phyloP scores from a whole-genome alignment of 2,113 vertebrate species.

The Aphelocoma coerulescens region DNA sequence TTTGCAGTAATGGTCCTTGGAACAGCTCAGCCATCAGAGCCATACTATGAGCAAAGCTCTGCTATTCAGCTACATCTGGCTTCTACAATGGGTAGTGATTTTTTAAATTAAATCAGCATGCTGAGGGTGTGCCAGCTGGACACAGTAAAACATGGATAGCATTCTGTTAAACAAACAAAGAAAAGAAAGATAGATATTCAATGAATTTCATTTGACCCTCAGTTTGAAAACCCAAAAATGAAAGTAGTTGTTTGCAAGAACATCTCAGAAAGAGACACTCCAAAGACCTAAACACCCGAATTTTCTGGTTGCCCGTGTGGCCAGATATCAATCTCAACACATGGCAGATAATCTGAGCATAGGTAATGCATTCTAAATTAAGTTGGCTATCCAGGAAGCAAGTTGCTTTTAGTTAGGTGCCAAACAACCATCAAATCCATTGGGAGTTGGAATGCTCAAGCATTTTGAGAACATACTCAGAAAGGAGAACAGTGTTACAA shows the following conservation, averaged over 20 bases:
- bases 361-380: background rate
- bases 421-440: background rate
- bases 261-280: background rate
- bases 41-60: background rate
- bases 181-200: background rate
- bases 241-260: background rate
- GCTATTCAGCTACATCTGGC: constrained; percentile 31
- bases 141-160: background rate
- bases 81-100: background rate
- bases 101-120: constrained; percentile 32
- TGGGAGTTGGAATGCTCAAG: background rate
- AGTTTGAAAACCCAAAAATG: background rate
- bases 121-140: constrained; percentile 28
- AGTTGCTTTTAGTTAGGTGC: background rate
- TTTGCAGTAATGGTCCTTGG: background rate
- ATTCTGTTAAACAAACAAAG: background rate
- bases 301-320: background rate
- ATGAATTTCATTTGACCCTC: background rate
- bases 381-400: background rate
- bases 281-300: background rate
- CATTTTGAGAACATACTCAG: background rate
- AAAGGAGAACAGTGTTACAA: background rate
- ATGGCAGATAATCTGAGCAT: background rate
- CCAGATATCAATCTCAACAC: background rate
- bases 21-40: background rate